Base-by-base conservation (phyloP, 2,113 vertebrate species). In the Crocuta crocuta region DNA sequence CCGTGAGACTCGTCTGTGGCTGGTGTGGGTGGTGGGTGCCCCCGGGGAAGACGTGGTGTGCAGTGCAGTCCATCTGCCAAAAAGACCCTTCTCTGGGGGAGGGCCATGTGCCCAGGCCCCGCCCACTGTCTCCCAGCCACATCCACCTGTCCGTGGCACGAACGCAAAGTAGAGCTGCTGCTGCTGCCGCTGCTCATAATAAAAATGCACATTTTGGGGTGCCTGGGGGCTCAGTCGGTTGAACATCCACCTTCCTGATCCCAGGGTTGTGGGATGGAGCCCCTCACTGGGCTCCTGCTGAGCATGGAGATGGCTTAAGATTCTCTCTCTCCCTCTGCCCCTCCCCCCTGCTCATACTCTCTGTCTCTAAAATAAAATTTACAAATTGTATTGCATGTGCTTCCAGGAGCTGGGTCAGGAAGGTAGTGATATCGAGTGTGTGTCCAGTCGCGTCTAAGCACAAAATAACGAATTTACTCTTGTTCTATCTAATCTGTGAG, bases 1-100 rank as follows among this genome's bases (percentile, higher is more conserved):
- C 0, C 55, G 5, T 55, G 26, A 39, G 5, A 4, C 16, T 15
- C 26, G 6, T 19, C 4, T 0, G 0, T 11, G 2, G 2, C 63
- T 68, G 63, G 4, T 15, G n/a, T 43, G 26, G n/a, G 24, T 55
- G 39, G 4, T 9, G 11, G 50, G 12, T 66, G 78, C 50, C 33
- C 16, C 48, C 48, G 31, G 23, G 21, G 81, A 83, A 21, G 26
- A 58, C 6, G 21, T 24, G 19, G 10, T 43, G n/a, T 43, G 11
- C 35, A 23, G 7, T 43, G 21, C 19, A 45, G 65, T 33, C 19
- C 8, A 39, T 24, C 11, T 71, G 65, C 90, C 13, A 16, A 71
- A 58, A 58, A 21, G 50, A 4, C 6, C 28, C 12, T 43, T 45
- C 63, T 39, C n/a, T 68, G 15, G 13, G 7, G 1, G 0, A 3